Base-by-base conservation (phyloP, 2,797 vertebrate genomes). In the Neosalanx taihuensis region DNA sequence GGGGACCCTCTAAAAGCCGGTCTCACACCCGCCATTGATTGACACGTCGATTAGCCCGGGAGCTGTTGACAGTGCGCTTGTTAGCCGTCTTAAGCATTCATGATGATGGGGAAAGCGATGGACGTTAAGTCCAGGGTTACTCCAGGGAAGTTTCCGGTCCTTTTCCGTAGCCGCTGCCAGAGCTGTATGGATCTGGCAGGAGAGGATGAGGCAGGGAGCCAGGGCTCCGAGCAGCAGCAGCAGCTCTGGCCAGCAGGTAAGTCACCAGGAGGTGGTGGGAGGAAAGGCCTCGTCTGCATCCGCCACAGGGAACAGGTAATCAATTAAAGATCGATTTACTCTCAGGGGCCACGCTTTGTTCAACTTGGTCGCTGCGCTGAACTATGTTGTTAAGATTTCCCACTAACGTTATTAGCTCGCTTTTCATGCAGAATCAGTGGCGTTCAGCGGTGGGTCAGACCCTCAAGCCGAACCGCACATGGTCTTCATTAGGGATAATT, bases 41-140 rank as follows among this genome's bases (percentile, higher is more conserved):
- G 90, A 92, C 90, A 90, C 71, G 84, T 86, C 83, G 89, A 91
- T 91, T 91, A 90, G 89, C 85, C 84, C 78, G 76, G 85, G 87
- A 91, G 84, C 85, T 87, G 87, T 90, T 87, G 89, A 91, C 89
- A 89, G 83, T 85, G 81, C 76, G 80, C 80, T 87, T 90, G 88
- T 88, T 85, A 85, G 83, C 83, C 79, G 79, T 86, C 85, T 84
- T 81, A 89, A 89, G 86, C 81, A 85, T 86, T 88, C 84, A 89
- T 84, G 85, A 88, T 86, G 82, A 83, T 76, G 73, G 72, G 72
- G 72, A 70, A 72, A 82, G 79, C 67, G 66, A 67, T 80, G 75
- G 72, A 69, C 31, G 59, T 67, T 30, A 58, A 57, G 20, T 74
- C 76, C 69, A 46, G 10, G 80, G 78, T 86, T 80, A 75, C 61